Base-by-base conservation (phyloP, 2,113 vertebrate genomes). In the Leptobrachium leishanense region DNA sequence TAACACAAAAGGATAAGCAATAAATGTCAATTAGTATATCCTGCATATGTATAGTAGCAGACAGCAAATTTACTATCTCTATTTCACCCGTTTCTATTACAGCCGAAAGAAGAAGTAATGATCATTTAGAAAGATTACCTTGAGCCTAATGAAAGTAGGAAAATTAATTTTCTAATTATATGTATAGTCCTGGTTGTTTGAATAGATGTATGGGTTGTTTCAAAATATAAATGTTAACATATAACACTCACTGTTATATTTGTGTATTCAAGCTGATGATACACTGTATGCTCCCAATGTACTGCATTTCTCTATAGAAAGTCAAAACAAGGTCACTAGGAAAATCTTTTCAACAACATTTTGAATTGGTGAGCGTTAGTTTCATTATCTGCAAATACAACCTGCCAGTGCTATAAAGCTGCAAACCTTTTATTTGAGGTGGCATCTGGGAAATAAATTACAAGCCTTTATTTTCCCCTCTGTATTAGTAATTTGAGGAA, bases 301-400 rank as follows among this genome's bases (percentile, higher is more conserved):
- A 68, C 66, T 68, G 44, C 50, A 70, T 70, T 70, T 68, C 13
- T 50, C 2, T 20, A 54, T 13, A 62, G 20, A 75, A 70, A 75
- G 72, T 82, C 72, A 74, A 59, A 57, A 66, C 43, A 72, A 79
- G 76, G 67, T 64, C 67, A 72, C 10, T n/a, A 43, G 63, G 62
- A 75, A 77, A 57, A 71, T 82, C 46, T 72, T 62, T 75, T 57
- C 59, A 54, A 71, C 68, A 68, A 74, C 62, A 67, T 50, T 72
- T 67, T 75, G 76, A 79, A 75, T 54, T 75, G 57, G 64, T 55
- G 41, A 46, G 72, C 6, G 15, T 65, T 53, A 54, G 55, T 70
- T 72, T 82, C 67, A 82, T 79, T 79, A 82, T 75, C 20, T 75
- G 67, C 72, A 20, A 72, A 75, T 79, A 57, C 72, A 75, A 82